Percentiles rank a stretch among this genome's conserved stretches.
Conservation (phyloP, 30 jellyfish, hydroid and myxozoan species). For the Nemopilema nomurai region DNA sequence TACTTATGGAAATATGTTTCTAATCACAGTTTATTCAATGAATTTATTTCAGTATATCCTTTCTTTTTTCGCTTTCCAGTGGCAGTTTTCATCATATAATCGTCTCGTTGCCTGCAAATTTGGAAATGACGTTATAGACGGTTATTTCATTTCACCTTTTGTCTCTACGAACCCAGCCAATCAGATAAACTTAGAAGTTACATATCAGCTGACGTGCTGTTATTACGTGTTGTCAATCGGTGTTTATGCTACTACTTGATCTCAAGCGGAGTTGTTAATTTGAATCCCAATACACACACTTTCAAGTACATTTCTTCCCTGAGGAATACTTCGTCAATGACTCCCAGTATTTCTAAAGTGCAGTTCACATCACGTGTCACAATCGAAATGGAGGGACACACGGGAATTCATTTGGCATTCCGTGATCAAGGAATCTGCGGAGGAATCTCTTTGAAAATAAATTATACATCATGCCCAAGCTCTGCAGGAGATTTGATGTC, state of each 20-base stretch:
- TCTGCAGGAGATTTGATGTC: constrained; percentile 39
- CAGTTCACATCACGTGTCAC: not conserved
- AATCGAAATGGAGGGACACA: constrained; percentile 6
- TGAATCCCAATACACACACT: not conserved
- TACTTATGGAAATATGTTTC: too few relatives aligned
- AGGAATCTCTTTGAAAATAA: not conserved
- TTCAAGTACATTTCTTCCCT: constrained; percentile 10
- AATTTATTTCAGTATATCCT: too few relatives aligned
- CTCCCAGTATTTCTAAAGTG: not conserved
- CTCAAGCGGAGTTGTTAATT: not conserved
- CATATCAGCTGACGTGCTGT: not conserved
- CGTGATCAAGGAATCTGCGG: constrained; percentile 59
- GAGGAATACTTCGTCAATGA: constrained; percentile 9
- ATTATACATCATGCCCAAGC: constrained; percentile 60
- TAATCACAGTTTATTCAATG: too few relatives aligned
- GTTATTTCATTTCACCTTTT: not conserved
- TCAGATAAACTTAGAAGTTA: not conserved
- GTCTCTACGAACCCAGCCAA: constrained; percentile 15
- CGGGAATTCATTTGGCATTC: constrained; percentile 43
- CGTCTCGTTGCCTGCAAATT: too few relatives aligned
- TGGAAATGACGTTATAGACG: not conserved
- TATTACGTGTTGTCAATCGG: not conserved
- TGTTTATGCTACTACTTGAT: not conserved
- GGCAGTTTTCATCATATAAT: not conserved
- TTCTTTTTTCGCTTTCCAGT: not conserved